Evolutionary conservation across 2,888 invertebrate genomes (phyloP).

Genomic region (Orthosia gracilis): DNA sequence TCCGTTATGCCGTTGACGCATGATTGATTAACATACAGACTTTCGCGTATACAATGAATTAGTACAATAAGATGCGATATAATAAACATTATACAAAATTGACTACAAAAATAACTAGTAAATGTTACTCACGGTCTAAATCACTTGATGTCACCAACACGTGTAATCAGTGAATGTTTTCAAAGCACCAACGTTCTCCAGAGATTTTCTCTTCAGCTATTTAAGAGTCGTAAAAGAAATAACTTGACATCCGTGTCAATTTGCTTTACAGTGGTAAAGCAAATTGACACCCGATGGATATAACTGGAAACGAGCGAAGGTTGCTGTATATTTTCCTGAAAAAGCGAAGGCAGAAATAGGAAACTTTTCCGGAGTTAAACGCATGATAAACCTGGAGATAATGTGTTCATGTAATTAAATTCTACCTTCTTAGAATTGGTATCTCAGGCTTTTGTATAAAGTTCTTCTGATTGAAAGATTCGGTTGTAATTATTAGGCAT

Average conservation of each 20-base stretch:
- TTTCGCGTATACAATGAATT: too few relatives aligned
- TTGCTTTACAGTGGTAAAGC: slow-evolving; percentile 10
- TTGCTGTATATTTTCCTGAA: neutral
- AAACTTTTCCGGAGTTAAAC: neutral
- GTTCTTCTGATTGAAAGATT: neutral
- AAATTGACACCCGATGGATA: neutral
- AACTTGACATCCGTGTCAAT: slow-evolving; percentile 22
- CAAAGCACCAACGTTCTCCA: neutral
- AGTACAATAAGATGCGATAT: too few relatives aligned
- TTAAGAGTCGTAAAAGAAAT: slow-evolving; percentile 19
- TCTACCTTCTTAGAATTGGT: neutral
- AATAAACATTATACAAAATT: too few relatives aligned
- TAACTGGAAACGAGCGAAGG: too few relatives aligned
- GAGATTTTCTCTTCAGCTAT: slow-evolving; percentile 11
- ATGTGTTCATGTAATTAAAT: neutral
- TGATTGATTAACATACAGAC: neutral
- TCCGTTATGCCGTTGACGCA: too few relatives aligned
- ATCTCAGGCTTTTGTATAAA: neutral
- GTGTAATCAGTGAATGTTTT: slow-evolving; percentile 7
- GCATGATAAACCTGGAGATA: neutral
- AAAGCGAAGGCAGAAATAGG: neutral
- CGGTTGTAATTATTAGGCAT: too few relatives aligned
- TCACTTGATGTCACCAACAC: slow-evolving; percentile 16
- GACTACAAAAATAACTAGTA: neutral
- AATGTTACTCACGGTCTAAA: slow-evolving; percentile 16